These are phyloP conservation scores for Columba livia DNA, from an alignment of 2,113 vertebrate species.

Conservation along the genomic window DNA sequence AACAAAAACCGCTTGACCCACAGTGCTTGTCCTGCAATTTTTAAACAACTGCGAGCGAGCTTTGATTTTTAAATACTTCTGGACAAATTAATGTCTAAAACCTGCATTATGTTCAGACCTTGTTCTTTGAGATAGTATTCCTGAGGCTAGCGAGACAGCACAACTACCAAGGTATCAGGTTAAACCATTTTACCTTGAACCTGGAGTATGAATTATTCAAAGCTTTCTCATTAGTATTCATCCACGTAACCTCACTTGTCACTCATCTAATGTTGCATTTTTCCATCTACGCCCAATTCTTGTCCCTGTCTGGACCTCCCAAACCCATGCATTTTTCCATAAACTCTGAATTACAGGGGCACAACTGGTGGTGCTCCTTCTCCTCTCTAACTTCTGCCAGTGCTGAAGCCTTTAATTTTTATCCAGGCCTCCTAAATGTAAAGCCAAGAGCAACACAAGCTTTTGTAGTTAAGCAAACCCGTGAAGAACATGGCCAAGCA, in stretches of 20 bases:
- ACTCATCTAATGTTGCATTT: conserved; percentile 40
- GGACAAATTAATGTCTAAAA: conserved; percentile 2
- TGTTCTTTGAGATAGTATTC: conserved; percentile 24
- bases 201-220: conserved; percentile 49
- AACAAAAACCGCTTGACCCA: background rate
- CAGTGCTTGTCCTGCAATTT: background rate
- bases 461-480: background rate
- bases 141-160: background rate
- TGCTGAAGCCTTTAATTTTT: background rate
- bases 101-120: background rate
- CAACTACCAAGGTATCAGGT: background rate
- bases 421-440: background rate
- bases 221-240: conserved; percentile 1
- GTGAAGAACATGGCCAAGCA: background rate
- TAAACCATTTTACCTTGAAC: conserved; percentile 51
- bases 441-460: background rate
- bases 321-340: background rate
- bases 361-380: background rate
- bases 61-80: background rate
- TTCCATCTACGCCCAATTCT: conserved; percentile 9
- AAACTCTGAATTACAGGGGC: background rate
- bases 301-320: background rate
- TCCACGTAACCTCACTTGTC: background rate
- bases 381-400: background rate
- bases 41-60: background rate